Percentiles rank a stretch among this genome's conserved stretches.
These are phyloP conservation scores for Dendrolimus pini DNA, from an alignment of 2,888 invertebrate species.

Conservation along the genomic window DNA sequence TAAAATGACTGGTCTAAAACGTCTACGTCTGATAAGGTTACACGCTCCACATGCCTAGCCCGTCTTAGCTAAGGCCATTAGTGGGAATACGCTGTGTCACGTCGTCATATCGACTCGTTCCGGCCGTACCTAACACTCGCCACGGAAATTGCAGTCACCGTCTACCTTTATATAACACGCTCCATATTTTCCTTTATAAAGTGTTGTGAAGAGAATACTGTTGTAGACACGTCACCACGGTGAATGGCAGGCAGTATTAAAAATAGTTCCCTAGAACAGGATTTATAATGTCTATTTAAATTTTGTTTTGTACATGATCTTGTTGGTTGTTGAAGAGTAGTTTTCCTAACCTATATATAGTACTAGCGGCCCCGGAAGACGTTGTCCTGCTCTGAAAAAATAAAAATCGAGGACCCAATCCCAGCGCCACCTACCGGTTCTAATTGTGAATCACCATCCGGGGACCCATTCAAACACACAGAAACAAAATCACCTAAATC, in stretches of 20 bases:
- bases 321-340: too few species aligned
- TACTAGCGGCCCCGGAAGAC: too few species aligned
- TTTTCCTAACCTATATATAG: too few species aligned
- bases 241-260: not conserved
- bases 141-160: not conserved
- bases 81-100: conserved; percentile 1
- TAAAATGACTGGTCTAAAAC: not conserved
- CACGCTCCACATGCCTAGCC: not conserved
- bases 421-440: too few species aligned
- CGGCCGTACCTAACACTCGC: not conserved
- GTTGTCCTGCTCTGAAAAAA: too few species aligned
- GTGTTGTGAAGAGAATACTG: not conserved
- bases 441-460: too few species aligned
- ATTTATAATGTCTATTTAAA: too few species aligned
- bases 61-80: not conserved
- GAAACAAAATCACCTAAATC: too few species aligned
- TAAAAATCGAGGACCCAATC: too few species aligned
- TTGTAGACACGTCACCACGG: not conserved
- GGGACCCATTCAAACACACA: too few species aligned
- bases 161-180: not conserved
- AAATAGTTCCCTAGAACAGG: not conserved
- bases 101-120: not conserved
- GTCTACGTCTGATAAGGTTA: not conserved
- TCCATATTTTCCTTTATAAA: not conserved
- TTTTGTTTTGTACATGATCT: too few species aligned